Evolutionary conservation across 2,113 vertebrate genomes (phyloP), one percentile per base, ranked within the genome.

Genomic region (Myotis brandtii): DNA sequence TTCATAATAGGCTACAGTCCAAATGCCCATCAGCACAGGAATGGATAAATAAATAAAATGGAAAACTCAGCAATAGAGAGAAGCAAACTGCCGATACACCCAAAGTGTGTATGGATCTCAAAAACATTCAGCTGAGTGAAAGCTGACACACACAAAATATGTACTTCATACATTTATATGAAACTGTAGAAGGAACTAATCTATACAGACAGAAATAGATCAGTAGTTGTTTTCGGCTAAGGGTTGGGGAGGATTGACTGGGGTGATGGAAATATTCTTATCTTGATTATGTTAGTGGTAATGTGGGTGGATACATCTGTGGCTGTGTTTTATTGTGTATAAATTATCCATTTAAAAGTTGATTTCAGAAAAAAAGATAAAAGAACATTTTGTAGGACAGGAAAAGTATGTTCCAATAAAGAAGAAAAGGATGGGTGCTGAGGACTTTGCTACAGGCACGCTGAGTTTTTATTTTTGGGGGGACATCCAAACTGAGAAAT

Each of bases 331-430:
- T 87, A 66, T 43, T 75, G 18, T 20, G 37, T 34, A 21, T 87
- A 64, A 54, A 46, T 62, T 40, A 80, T 79, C 64, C 88, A 67
- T 95, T 91, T 92, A 62, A 66, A 88, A 73, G 52, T 54, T 92
- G 67, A 72, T 27, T 83, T 93, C 3, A 91, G 52, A 34, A 67
- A 87, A 87, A 89, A 66, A 86, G 3, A 32, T 34, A 40, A 91
- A 77, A 86, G 59, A 86, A 83, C 59, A 52, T 21, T 25, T 30
- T 25, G 9, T 56, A 90, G 77, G 10, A 30, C 43, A 69, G 18
- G 77, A 67, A 84, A 81, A 43, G 7, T 72, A 46, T 72, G 3
- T 37, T 67, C 50, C 0, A 32, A 54, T 69, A 94, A 93, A 62
- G 21, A 70, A n/a, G 12, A 73, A 79, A 34, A 32, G 8, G 64